Evolutionary conservation across 2,797 vertebrate genomes (phyloP).

Genomic region (Echiichthys vipera): DNA sequence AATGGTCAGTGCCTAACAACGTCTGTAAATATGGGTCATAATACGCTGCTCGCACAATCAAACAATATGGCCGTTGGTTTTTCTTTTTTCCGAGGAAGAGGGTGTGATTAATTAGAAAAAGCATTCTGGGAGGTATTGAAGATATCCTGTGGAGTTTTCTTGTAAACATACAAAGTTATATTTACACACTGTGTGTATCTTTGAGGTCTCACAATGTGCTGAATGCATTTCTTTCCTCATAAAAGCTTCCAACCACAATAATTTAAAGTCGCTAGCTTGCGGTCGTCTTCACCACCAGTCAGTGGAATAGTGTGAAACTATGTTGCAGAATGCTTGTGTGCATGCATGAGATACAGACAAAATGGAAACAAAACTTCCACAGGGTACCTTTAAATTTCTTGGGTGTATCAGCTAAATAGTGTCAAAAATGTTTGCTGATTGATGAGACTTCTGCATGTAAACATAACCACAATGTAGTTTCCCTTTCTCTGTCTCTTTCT

Average conservation of each 20-base stretch:
- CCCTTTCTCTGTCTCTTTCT: background rate
- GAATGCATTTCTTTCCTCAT: background rate
- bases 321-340: background rate
- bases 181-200: background rate
- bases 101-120: too few species aligned
- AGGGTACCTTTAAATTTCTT: slow-evolving; percentile 5
- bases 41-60: too few species aligned
- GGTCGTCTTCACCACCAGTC: background rate
- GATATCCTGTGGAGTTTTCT: slow-evolving; percentile 3
- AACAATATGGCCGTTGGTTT: too few species aligned
- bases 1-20: too few species aligned
- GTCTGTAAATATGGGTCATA: too few species aligned
- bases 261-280: background rate
- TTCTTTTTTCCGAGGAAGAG: too few species aligned
- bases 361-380: slow-evolving; percentile 5
- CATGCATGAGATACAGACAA: background rate
- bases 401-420: background rate
- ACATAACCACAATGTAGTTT: slow-evolving; percentile 7
- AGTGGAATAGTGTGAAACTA: background rate
- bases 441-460: slow-evolving; percentile 34
- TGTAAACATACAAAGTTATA: background rate
- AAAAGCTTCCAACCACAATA: background rate
- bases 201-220: background rate
- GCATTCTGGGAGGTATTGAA: background rate
- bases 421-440: background rate